Evolutionary conservation across 2,888 invertebrate species (phyloP).

Genomic region (Luffia ferchaultella): DNA sequence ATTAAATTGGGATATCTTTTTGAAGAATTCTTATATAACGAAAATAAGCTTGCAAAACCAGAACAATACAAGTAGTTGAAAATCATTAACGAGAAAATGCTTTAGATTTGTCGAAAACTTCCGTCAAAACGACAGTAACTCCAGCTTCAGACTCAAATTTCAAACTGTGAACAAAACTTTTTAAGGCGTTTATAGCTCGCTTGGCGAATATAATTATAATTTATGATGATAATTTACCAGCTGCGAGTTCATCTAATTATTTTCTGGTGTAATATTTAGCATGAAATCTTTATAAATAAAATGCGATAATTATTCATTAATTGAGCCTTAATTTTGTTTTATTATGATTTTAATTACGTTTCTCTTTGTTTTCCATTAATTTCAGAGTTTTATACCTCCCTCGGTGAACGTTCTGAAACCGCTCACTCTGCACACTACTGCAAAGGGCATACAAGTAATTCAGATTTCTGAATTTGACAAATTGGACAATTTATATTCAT

Average conservation of each 20-base stretch:
- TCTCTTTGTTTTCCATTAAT: not conserved
- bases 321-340: not conserved
- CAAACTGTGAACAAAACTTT: not conserved
- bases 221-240: not conserved
- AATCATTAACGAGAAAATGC: not conserved
- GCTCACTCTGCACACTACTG: too few relatives aligned
- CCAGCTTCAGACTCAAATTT: not conserved
- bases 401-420: not conserved
- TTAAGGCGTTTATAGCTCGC: not conserved
- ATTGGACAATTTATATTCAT: not conserved
- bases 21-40: too few relatives aligned
- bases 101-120: too few relatives aligned
- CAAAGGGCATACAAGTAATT: too few relatives aligned
- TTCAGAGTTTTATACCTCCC: not conserved
- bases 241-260: not conserved
- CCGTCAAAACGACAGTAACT: not conserved
- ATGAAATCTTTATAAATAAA: too few relatives aligned
- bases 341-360: not conserved
- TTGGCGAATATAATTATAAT: not conserved
- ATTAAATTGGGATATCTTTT: too few relatives aligned
- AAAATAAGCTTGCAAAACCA: too few relatives aligned
- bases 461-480: too few relatives aligned
- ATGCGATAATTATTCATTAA: too few relatives aligned
- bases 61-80: not conserved
- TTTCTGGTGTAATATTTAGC: not conserved